Base-by-base conservation (phyloP, 2,888 invertebrate genomes). In the Drosophila ezoana region DNA sequence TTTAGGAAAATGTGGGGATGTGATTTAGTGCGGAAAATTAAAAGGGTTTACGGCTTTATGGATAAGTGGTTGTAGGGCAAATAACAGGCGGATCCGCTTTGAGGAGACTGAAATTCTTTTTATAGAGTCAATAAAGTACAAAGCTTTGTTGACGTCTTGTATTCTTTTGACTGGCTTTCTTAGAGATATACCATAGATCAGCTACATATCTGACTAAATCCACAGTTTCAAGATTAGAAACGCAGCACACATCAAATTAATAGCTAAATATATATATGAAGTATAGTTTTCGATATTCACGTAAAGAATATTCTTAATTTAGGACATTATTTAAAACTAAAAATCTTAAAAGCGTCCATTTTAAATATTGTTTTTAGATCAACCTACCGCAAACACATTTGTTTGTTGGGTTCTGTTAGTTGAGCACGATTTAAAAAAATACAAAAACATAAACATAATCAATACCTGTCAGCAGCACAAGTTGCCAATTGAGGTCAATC, bases 381-480 rank as follows among this genome's bases (percentile, higher is more conserved):
- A 8, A 23, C 8, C 1, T 8, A 8, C 23, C 23, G 2, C 23
- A 23, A 23, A 23, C 5, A 23, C 8, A 8, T 23, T 23, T 23
- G 8, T 23, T 23, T 23, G 23, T 8, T 23, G 6, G 23, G 6
- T 8, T 28, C 9, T 9, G 2, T 11, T n/a, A 10, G 35, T 13
- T 8, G 9, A 20, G 10, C n/a, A 37, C 41, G 23, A 18, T 52
- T 20, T 37, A 10, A 33, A 35, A 35, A 44, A 16, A 40, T 37
- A 18, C 23, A 14, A 44, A 51, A 28, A 48, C 20, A 61, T 58
- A 69, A 75, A 51, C 54, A 65, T 61, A 83, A 67, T 74, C 81
- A 77, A 83, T 74, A 63, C 41, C 72, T 75, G 85, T 59, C 68
- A 78, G 51, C 65, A 65, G 61, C 66, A 80, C 63, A 63, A 65